Evolutionary conservation across 2,113 vertebrate species (phyloP).

Genomic region (Ascaphus truei): DNA sequence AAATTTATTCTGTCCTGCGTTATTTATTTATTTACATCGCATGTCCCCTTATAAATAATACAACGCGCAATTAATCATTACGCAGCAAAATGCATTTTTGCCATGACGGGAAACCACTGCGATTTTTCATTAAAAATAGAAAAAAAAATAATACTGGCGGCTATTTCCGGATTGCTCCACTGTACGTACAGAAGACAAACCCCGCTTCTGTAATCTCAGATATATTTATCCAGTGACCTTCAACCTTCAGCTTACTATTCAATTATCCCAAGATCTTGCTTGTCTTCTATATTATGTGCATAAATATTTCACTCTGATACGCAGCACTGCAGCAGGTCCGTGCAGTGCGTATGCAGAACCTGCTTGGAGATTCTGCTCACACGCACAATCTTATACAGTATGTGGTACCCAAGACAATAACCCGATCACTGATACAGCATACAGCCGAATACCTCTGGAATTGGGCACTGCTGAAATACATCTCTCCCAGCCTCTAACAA

Average conservation of each 20-base stretch:
- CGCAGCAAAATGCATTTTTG: no score
- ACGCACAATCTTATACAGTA: slow-evolving; percentile 33
- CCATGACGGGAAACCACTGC: no score
- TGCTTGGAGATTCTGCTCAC: slow-evolving; percentile 45
- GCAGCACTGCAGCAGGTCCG: slow-evolving; percentile 2
- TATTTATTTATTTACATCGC: no score
- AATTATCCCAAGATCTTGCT: slow-evolving; percentile 30
- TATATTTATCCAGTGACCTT: slow-evolving; percentile 20
- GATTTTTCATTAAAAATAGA: no score
- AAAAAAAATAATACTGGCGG: no score
- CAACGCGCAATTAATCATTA: no score
- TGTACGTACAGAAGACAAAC: no score
- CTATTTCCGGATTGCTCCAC: no score
- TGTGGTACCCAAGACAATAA: slow-evolving; percentile 32
- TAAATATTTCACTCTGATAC: slow-evolving; percentile 37
- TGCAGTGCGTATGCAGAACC: slow-evolving; percentile 18
- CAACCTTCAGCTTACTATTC: slow-evolving; percentile 34
- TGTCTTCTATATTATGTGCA: slow-evolving; percentile 36
- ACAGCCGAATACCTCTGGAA: slow-evolving; percentile 43
- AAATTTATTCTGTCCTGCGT: no score
- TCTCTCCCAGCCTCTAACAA: background rate
- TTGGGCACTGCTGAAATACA: background rate
- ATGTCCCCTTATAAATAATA: no score
- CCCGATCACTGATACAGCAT: slow-evolving; percentile 33
- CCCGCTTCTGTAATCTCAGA: no score